A percentile compares a stretch with the other conserved stretches of the same genome.
Evolutionary conservation across 1,140 invertebrate species (phyloP).

Genomic region (Lamellibrachia luymesi): DNA sequence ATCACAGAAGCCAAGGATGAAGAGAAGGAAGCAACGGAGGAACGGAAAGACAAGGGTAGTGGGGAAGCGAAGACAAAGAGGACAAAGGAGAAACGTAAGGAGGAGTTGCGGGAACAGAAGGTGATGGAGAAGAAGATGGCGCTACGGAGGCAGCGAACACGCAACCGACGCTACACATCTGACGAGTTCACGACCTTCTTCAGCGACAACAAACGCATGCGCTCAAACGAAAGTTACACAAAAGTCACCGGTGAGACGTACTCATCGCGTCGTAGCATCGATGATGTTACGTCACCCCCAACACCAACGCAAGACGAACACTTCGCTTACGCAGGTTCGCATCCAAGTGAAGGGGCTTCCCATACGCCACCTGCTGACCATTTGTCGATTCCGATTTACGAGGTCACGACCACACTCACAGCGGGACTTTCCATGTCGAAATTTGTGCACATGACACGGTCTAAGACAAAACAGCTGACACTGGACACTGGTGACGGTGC

Average conservation of each 20-base stretch:
- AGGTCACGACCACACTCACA: background rate
- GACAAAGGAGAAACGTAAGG: slow-evolving; percentile 50
- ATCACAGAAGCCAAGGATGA: background rate
- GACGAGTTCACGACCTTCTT: slow-evolving; percentile 58
- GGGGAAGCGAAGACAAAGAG: background rate
- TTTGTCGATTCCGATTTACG: background rate
- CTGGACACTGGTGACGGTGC: background rate
- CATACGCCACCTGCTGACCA: background rate
- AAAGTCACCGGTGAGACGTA: background rate
- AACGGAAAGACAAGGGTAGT: background rate
- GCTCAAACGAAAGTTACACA: background rate
- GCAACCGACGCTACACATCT: slow-evolving; percentile 52
- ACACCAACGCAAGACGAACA: background rate
- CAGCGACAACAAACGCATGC: slow-evolving; percentile 37
- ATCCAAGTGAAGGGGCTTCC: background rate
- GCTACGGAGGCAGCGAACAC: slow-evolving; percentile 47
- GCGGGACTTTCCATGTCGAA: background rate
- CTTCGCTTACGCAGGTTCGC: background rate
- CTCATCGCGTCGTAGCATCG: background rate
- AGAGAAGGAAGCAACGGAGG: slow-evolving; percentile 13
- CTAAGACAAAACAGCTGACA: background rate
- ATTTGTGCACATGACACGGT: background rate
- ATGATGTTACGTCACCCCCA: background rate
- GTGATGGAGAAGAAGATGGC: slow-evolving; percentile 48
- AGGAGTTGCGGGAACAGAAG: slow-evolving; percentile 51